A percentile compares a stretch with the other conserved stretches of the same genome.
phyloP scores from a whole-genome alignment of 2,113 vertebrate species.

The Vimba vimba region DNA sequence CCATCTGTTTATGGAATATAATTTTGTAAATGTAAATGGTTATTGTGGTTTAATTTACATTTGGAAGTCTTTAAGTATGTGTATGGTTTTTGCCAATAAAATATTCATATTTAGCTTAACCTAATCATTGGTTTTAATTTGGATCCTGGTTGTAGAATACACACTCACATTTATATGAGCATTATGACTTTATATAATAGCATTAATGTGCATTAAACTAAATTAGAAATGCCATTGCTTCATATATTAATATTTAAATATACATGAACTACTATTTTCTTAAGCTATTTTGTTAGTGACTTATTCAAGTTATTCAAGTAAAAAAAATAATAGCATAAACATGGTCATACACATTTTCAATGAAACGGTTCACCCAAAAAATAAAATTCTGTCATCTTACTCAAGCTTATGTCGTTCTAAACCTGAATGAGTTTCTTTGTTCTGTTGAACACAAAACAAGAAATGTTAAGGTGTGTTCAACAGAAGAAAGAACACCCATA shows the following conservation, averaged over 20 bases:
- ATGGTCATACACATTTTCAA: too few relatives aligned
- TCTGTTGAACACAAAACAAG: too few relatives aligned
- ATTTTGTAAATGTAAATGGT: conserved; percentile 60
- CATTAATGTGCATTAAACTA: background rate
- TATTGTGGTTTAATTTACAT: conserved; percentile 62
- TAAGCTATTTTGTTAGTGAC: too few relatives aligned
- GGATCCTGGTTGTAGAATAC: background rate
- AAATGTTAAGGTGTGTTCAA: too few relatives aligned
- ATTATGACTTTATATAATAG: background rate
- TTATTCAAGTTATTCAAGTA: too few relatives aligned
- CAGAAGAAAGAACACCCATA: too few relatives aligned
- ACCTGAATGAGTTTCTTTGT: too few relatives aligned
- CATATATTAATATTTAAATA: background rate
- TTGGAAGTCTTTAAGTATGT: conserved; percentile 53
- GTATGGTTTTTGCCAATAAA: conserved; percentile 64
- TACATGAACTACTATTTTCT: too few relatives aligned
- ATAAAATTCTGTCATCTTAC: too few relatives aligned
- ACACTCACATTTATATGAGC: background rate
- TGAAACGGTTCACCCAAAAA: too few relatives aligned
- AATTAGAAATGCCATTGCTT: background rate
- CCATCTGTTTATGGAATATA: conserved; percentile 50
- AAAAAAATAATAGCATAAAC: too few relatives aligned
- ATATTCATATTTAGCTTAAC: conserved; percentile 58
- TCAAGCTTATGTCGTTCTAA: too few relatives aligned
- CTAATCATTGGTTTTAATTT: conserved; percentile 11